Base-by-base conservation (phyloP, 2,797 vertebrate species). In the Arnoldichthys spilopterus region DNA sequence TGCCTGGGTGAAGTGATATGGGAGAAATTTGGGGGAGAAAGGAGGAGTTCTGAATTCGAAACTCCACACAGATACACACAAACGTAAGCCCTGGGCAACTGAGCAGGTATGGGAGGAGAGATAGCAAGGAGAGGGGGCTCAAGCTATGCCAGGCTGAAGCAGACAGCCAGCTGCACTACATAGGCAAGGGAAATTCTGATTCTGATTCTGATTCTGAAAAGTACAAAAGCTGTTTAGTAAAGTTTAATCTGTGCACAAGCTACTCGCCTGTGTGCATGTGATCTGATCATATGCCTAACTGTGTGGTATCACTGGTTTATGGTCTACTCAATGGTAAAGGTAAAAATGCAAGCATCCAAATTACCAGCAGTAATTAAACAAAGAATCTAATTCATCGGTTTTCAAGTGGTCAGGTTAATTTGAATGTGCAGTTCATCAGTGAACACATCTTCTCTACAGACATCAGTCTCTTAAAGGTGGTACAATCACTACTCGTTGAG, bases 21-120 rank as follows among this genome's bases (percentile, higher is more conserved):
- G 53, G 24, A 54, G 43, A 32, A 30, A 20, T 61, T 13, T 53
- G 16, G 18, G n/a, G 13, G 20, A 45, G 26, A 20, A 61, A 37
- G 37, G 20, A 61, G 20, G n/a, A 30, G 59, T 16, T 18, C 32
- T 43, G 40, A 68, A 20, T 15, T 24, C 76, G n/a, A 28, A 22
- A 43, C 62, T 11, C 53, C 71, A 76, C 43, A 16, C 45, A 68
- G 22, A 28, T 40, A 62, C 56, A 32, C 32, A 22, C 45, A 49
- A 72, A 73, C 40, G 66, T 3, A 85, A 74, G 45, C 74, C 82
- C 86, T 86, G 90, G 85, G 88, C 90, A 92, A 91, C 88, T 91
- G 92, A 92, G 92, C 91, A 78, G 90, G 90, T 93, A 92, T 91
- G 91, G 88, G 83, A 87, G 61, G 86, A 82, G 24, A 68, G 74